Conservation (phyloP, 23 tunicate species). For the Halocynthia aurantium region DNA sequence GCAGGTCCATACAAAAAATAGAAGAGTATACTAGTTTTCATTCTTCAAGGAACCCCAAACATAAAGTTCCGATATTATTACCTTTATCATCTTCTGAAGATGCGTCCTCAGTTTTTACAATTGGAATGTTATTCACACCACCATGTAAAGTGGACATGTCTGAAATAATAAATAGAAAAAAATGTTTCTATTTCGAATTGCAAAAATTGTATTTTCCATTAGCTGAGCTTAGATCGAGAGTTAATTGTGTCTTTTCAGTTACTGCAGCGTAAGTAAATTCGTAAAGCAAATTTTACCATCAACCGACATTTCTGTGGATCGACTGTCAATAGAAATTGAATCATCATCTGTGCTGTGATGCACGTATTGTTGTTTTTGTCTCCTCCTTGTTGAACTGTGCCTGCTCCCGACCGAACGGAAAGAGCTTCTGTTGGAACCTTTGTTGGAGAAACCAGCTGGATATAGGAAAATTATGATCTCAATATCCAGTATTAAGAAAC, state of each 20-base stretch:
- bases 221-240: no score
- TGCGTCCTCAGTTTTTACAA: neutral
- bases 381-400: neutral
- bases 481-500: no score
- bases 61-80: neutral
- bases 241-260: no score
- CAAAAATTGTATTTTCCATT: no score
- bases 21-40: neutral
- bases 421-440: no score
- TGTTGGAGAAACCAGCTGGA: no score
- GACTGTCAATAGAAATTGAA: constrained; percentile 6
- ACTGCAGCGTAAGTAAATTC: neutral
- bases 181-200: no score
- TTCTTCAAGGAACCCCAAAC: neutral
- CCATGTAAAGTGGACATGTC: constrained; percentile 26
- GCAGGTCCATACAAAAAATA: no score
- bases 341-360: neutral
- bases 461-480: no score
- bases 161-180: neutral
- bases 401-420: no score
- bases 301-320: constrained; percentile 6
- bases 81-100: neutral
- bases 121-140: neutral
- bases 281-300: constrained; percentile 1
- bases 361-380: neutral